Base-by-base conservation (phyloP, 2,888 invertebrate genomes). In the Scaptomyza flava region DNA sequence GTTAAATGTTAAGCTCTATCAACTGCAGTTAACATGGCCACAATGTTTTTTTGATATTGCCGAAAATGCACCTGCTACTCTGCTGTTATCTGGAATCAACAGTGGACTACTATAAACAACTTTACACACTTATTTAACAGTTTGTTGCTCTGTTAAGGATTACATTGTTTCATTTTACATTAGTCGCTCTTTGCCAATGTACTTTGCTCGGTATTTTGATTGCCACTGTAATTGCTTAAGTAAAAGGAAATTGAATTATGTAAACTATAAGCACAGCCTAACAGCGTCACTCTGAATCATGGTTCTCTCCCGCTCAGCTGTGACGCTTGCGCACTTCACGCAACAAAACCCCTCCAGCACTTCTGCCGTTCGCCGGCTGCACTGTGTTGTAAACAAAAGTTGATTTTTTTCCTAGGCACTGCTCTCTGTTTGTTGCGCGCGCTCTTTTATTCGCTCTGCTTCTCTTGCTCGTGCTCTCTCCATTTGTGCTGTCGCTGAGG, bases 161-260 rank as follows among this genome's bases (percentile, higher is more conserved):
- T 54, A 78, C 57, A 68, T 46, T 47, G 51, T 20, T 56, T 59
- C 67, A 50, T 50, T 12, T 8, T 33, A 42, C 54, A 50, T 23
- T 43, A 14, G 17, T 30, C 31, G 23, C 71, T 59, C 73, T 58
- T 58, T 46, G 27, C 23, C 36, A 72, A 61, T 72, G 57, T 62
- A 41, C 60, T 64, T 54, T 65, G 56, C 57, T 58, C 46, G 42
- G 58, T 63, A 66, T 69, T 74, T 77, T 68, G 68, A 72, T 68
- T 67, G 63, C 56, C 47, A 58, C 69, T 77, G 87, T 78, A 85
- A 85, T 73, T 82, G 80, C 67, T 76, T 74, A 70, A 77, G 77
- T 68, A 68, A 75, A 67, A 68, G 62, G 61, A 86, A 81, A 86
- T 83, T 86, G 57, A 86, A 77, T 85, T 77, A 87, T 82, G 87